Evolutionary conservation across 30 jellyfish, hydroid and myxozoan genomes (phyloP).

Genomic region (Hydractinia echinata): DNA sequence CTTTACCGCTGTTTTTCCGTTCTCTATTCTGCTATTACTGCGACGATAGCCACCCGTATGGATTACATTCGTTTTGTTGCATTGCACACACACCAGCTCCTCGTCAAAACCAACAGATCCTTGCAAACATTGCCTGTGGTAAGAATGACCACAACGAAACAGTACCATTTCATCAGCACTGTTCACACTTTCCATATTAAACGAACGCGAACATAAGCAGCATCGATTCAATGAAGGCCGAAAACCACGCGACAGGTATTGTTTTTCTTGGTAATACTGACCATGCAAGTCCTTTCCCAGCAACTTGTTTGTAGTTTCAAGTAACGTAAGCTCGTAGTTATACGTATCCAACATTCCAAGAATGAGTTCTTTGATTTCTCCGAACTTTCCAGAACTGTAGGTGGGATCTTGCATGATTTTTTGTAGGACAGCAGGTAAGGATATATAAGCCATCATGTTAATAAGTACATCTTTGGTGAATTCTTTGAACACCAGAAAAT

Average conservation of each 20-base stretch:
- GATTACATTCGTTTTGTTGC: slow-evolving; percentile 50
- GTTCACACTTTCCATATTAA: slow-evolving; percentile 36
- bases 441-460: slow-evolving; percentile 93
- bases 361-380: slow-evolving; percentile 85
- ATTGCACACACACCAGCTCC: slow-evolving; percentile 62
- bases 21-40: neutral
- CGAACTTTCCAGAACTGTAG: slow-evolving; percentile 92
- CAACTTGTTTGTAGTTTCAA: slow-evolving; percentile 79
- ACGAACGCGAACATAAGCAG: slow-evolving; percentile 52
- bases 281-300: slow-evolving; percentile 75
- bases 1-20: too few species aligned
- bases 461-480: slow-evolving; percentile 82
- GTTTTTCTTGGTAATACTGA: slow-evolving; percentile 70
- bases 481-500: slow-evolving; percentile 83
- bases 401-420: slow-evolving; percentile 97
- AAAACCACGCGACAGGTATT: slow-evolving; percentile 62
- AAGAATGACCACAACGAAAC: slow-evolving; percentile 82
- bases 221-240: slow-evolving; percentile 55
- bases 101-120: slow-evolving; percentile 88
- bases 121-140: slow-evolving; percentile 82
- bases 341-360: slow-evolving; percentile 97
- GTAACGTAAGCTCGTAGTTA: slow-evolving; percentile 82
- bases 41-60: neutral
- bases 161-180: slow-evolving; percentile 44
- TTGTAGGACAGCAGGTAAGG: slow-evolving; percentile 92